These are phyloP conservation scores for Molossus molossus DNA, from an alignment of 2,797 vertebrate species.

Conservation along the genomic window DNA sequence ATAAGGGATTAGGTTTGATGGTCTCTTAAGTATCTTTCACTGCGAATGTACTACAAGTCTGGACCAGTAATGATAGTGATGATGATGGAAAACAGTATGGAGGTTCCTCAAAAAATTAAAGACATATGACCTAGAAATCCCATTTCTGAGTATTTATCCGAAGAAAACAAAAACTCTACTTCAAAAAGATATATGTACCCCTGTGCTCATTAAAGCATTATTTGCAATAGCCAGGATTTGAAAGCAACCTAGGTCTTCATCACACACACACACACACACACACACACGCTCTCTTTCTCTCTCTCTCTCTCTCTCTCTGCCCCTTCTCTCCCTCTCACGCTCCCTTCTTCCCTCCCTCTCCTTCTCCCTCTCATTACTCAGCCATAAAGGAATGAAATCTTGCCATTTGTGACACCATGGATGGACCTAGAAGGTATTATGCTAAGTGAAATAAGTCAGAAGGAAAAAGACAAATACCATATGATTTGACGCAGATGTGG, in stretches of 20 bases:
- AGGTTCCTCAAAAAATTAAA: background rate
- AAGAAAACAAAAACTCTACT: background rate
- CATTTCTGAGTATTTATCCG: background rate
- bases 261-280: background rate
- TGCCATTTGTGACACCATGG: background rate
- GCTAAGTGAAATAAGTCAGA: conserved; percentile 1
- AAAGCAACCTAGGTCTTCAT: background rate
- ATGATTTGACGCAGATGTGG: background rate
- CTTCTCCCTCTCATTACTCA: background rate
- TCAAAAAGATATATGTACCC: background rate
- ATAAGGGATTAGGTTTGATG: background rate
- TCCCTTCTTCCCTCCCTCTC: too few species aligned
- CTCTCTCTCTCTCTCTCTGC: too few species aligned
- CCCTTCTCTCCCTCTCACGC: too few species aligned
- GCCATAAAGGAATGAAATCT: background rate
- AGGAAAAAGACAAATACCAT: background rate
- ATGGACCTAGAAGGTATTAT: background rate
- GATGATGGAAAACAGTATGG: background rate
- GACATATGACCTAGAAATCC: background rate
- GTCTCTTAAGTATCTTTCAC: background rate
- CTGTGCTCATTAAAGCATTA: background rate
- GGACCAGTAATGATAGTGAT: background rate
- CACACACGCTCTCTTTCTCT: background rate
- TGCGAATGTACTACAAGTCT: background rate
- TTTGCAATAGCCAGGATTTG: background rate